Conservation (phyloP, 2,888 invertebrate genomes). For the Pogonocherus hispidulus region DNA sequence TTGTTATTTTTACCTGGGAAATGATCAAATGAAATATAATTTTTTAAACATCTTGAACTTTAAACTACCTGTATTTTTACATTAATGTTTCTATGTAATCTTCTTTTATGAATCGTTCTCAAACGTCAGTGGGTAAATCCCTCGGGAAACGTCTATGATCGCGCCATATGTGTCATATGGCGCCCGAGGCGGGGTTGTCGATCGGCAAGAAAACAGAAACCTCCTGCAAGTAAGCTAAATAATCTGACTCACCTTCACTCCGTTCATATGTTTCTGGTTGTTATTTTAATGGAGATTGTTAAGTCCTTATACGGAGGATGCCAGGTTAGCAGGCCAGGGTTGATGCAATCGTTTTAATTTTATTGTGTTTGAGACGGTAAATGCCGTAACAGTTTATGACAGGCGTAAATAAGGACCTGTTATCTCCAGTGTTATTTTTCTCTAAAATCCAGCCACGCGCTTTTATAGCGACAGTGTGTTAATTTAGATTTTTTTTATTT, state of each 20-base stretch:
- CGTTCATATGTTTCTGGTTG: conserved; percentile 32
- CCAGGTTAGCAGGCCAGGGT: conserved; percentile 54
- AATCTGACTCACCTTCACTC: conserved; percentile 43
- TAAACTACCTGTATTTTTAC: no score
- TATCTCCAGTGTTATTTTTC: neutral
- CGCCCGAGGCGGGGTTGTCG: conserved; percentile 35
- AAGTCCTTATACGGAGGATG: conserved; percentile 46
- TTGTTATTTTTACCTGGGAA: no score
- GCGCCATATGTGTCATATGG: conserved; percentile 24
- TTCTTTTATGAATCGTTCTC: no score
- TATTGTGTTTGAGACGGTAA: conserved; percentile 1
- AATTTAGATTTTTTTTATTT: no score
- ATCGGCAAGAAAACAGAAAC: conserved; percentile 20
- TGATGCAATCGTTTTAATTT: conserved; percentile 23
- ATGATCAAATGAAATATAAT: no score
- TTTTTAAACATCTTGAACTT: no score
- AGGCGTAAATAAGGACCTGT: neutral
- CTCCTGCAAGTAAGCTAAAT: conserved; percentile 26
- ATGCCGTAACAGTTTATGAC: neutral
- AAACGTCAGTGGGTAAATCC: no score
- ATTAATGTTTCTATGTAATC: no score
- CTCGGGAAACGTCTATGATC: neutral
- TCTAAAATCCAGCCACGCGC: no score
- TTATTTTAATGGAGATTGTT: conserved; percentile 37
- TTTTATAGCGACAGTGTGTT: no score